Base-by-base conservation (phyloP, 2,888 invertebrate species). In the Epicampocera succincta region DNA sequence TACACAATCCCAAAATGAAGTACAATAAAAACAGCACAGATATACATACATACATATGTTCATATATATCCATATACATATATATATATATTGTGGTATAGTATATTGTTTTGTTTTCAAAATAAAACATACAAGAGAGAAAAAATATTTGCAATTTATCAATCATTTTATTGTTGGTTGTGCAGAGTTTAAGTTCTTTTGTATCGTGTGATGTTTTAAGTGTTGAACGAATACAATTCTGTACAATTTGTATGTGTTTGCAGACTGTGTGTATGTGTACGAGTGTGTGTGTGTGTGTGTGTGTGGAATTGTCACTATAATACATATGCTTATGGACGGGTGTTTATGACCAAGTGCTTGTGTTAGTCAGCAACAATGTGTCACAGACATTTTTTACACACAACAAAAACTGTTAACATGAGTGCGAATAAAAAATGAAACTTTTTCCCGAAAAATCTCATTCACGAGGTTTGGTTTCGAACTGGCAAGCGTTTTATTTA, bases 231-330 rank as follows among this genome's bases (percentile, higher is more conserved):
- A 38, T 58, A 38, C 25, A 25, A 2, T 25, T 2, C 11, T 33
- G 1, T n/a, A 42, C 42, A 42, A 54, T 11, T 33, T 60, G 25
- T 17, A 13, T 11, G 15, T 54, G 12, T 46, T 5, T 17, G n/a
- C n/a, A n/a, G 15, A 17, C 29, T 52, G 17, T 54, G 21, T 63
- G 3, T 50, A 44, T 17, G 42, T 72, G 33, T 15, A 2, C 33
- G 13, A 12, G 68, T 42, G 61, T 38, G 61, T 46, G 38, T 73
- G 21, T 17, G 29, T 19, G n/a, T n/a, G n/a, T 40, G 38, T 66
- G 72, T 71, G 71, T 72, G 80, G 66, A 80, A 80, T 65, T 80
- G 75, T 80, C 75, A 80, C 52, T 46, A n/a, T 80, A 71, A 75
- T 76, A 60, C 40, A 75, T 66, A 40, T 52, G 19, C 3, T 33